Conservation (phyloP, 2,888 invertebrate species). For the Myopa testacea region DNA sequence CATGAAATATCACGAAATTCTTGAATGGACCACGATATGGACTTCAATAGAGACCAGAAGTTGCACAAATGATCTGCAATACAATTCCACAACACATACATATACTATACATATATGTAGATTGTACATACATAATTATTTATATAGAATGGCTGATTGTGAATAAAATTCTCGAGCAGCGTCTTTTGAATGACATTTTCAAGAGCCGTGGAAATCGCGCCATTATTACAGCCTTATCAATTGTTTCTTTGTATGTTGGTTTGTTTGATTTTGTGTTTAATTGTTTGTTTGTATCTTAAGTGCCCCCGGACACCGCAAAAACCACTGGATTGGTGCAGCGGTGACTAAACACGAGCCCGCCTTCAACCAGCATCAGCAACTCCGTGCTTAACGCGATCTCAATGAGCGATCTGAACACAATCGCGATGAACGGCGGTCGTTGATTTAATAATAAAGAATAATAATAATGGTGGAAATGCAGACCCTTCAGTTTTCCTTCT, state of each 20-base stretch:
- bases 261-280: neutral
- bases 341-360: slow-evolving; percentile 14
- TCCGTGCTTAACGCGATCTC: slow-evolving; percentile 9
- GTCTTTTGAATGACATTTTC: slow-evolving; percentile 17
- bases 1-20: neutral
- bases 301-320: neutral
- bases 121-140: neutral
- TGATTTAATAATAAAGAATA: slow-evolving; percentile 21
- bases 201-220: slow-evolving; percentile 1
- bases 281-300: neutral
- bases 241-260: neutral
- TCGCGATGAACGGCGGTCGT: slow-evolving; percentile 1
- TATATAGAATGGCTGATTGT: neutral
- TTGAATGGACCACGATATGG: neutral
- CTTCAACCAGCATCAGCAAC: neutral
- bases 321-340: neutral
- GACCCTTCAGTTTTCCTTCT: neutral
- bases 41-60: neutral
- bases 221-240: neutral
- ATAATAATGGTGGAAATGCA: neutral
- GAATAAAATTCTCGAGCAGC: slow-evolving; percentile 1
- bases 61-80: neutral
- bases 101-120: neutral
- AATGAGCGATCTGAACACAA: slow-evolving; percentile 11
- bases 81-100: neutral